Base-by-base conservation (phyloP, 2,888 invertebrate genomes). In the Sminthurides aquaticus region DNA sequence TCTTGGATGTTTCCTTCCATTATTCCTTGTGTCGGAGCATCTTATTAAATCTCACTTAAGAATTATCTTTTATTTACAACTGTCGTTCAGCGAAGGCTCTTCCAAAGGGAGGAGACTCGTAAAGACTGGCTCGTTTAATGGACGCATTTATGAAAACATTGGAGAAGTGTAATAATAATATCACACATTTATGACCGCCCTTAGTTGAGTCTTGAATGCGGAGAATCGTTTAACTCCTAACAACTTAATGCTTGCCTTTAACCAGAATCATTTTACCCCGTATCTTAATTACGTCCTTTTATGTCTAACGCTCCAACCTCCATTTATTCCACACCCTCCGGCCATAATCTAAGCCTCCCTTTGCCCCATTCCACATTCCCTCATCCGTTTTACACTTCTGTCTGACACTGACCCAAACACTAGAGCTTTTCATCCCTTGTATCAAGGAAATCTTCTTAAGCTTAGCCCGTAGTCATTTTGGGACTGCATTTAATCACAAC, bases 261-360 rank as follows among this genome's bases (percentile, higher is more conserved):
- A n/a, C n/a, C n/a, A n/a, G n/a, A n/a, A 43, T 43, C 43, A 8
- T 43, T 43, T 43, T 43, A 43, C n/a, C 43, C 52, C 52, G 20
- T 52, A 52, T 52, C 52, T 52, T 52, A 52, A 52, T 52, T 52
- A 52, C 52, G 52, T 20, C 11, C 52, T 52, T 52, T 52, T 52
- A 52, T 52, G 52, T 52, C 52, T 15, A 15, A 34, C 43, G 43
- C n/a, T n/a, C n/a, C n/a, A n/a, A 43, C 11, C 43, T 18, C 52
- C 52, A 52, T 52, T 52, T 52, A 52, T 52, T 34, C 20, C 20
- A 22, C 52, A 52, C 52, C 20, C 8, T 34, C n/a, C n/a, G n/a
- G n/a, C n/a, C n/a, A n/a, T n/a, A n/a, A n/a, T n/a, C n/a, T n/a
- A n/a, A n/a, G n/a, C n/a, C n/a, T n/a, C n/a, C n/a, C n/a, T n/a